Conservation (phyloP, 1,140 invertebrate species). For the Atta colombica region DNA sequence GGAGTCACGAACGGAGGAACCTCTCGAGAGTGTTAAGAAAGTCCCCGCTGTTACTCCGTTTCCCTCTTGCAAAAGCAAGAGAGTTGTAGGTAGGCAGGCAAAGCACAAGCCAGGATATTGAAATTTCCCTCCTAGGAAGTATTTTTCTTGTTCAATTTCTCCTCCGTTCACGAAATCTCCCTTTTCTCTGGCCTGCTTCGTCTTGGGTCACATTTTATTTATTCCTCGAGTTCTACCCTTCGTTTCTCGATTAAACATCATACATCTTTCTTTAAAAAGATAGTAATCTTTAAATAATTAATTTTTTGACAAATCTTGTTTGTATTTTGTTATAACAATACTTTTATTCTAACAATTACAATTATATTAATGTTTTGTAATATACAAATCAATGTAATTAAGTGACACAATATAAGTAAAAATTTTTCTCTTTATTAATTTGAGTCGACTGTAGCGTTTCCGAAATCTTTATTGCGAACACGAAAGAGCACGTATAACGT, state of each 20-base stretch:
- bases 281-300: conserved; percentile 20
- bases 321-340: neutral
- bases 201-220: conserved; percentile 40
- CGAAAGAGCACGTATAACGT: conserved; percentile 43
- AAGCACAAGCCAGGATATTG: conserved; percentile 75
- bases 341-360: too few species aligned
- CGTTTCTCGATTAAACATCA: conserved; percentile 36
- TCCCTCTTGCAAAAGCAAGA: conserved; percentile 53
- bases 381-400: conserved; percentile 4
- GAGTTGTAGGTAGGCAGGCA: conserved; percentile 51
- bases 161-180: neutral
- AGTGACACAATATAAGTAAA: conserved; percentile 10
- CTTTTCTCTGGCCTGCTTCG: conserved; percentile 4
- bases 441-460: conserved; percentile 18
- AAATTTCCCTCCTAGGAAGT: conserved; percentile 76
- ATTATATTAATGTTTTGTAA: neutral
- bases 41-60: conserved; percentile 33
- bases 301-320: neutral
- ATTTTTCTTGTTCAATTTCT: conserved; percentile 76
- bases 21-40: conserved; percentile 75
- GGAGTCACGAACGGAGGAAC: conserved; percentile 75
- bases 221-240: neutral
- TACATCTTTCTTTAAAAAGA: conserved; percentile 8
- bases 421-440: conserved; percentile 27
- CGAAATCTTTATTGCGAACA: conserved; percentile 49